Evolutionary conservation across 2,113 vertebrate species (phyloP).

Genomic region (Pampusana beccarii): DNA sequence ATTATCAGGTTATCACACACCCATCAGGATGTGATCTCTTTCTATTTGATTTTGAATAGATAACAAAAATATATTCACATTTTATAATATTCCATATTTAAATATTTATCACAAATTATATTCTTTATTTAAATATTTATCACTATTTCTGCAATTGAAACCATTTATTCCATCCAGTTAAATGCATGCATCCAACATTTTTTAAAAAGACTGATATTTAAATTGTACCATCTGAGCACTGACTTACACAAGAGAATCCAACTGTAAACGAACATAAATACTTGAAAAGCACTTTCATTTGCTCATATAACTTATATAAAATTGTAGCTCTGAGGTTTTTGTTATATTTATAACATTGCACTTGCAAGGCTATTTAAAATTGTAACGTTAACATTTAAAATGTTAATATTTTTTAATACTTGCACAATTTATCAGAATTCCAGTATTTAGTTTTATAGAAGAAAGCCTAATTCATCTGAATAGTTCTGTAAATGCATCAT

Average conservation of each 20-base stretch:
- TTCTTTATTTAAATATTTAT: constrained; percentile 4
- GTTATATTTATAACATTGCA: constrained; percentile 67
- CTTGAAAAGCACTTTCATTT: constrained; percentile 64
- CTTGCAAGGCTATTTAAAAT: constrained; percentile 58
- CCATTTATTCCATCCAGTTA: constrained; percentile 3
- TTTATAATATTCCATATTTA: background rate
- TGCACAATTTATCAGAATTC: constrained; percentile 49
- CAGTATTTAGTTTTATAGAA: constrained; percentile 20
- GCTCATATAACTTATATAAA: constrained; percentile 46
- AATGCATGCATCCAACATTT: background rate
- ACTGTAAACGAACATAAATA: constrained; percentile 24
- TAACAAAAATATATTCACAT: background rate
- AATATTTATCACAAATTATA: background rate
- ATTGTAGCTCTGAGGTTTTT: constrained; percentile 39
- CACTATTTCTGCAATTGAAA: background rate
- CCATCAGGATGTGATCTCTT: background rate
- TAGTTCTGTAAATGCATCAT: constrained; percentile 24
- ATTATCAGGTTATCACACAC: background rate
- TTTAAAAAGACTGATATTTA: background rate
- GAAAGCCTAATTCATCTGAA: background rate
- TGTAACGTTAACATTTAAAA: constrained; percentile 50
- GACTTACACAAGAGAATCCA: constrained; percentile 11
- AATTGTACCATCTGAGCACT: constrained; percentile 36
- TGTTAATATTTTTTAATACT: constrained; percentile 54
- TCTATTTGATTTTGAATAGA: background rate